Conservation (phyloP, 2,888 invertebrate genomes). For the Laspeyria flexula region DNA sequence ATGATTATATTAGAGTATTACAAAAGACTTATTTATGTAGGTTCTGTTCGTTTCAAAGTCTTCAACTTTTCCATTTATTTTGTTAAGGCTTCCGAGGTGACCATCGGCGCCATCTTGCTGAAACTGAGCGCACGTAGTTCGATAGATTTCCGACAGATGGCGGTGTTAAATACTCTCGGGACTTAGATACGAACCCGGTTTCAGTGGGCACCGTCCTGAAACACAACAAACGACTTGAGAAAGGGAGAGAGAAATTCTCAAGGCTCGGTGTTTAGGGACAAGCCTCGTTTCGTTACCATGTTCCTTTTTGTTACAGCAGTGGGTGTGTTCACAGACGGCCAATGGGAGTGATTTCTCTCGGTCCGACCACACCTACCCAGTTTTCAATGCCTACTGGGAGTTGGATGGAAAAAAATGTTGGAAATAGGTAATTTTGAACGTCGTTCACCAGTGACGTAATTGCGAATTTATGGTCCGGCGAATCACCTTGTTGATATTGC, state of each 20-base stretch:
- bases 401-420: slow-evolving; percentile 77
- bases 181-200: slow-evolving; percentile 68
- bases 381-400: slow-evolving; percentile 84
- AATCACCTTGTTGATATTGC: slow-evolving; percentile 44
- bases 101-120: slow-evolving; percentile 74
- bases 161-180: slow-evolving; percentile 59
- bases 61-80: slow-evolving; percentile 50
- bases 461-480: slow-evolving; percentile 70
- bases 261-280: slow-evolving; percentile 74
- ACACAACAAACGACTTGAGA: slow-evolving; percentile 67
- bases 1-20: no score
- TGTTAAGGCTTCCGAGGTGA: slow-evolving; percentile 45
- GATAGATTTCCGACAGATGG: slow-evolving; percentile 57
- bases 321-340: slow-evolving; percentile 72
- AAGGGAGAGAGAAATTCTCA: slow-evolving; percentile 84
- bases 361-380: slow-evolving; percentile 75
- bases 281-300: slow-evolving; percentile 50
- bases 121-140: slow-evolving; percentile 55
- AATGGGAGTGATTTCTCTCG: slow-evolving; percentile 71
- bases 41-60: slow-evolving; percentile 38
- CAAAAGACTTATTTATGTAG: no score
- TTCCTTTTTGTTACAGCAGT: slow-evolving; percentile 74
- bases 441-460: slow-evolving; percentile 78
- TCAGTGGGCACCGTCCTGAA: slow-evolving; percentile 80
- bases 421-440: slow-evolving; percentile 81